Percentiles rank a stretch among this genome's conserved stretches.
Conservation (phyloP, 2,888 invertebrate species). For the Muscina levida region DNA sequence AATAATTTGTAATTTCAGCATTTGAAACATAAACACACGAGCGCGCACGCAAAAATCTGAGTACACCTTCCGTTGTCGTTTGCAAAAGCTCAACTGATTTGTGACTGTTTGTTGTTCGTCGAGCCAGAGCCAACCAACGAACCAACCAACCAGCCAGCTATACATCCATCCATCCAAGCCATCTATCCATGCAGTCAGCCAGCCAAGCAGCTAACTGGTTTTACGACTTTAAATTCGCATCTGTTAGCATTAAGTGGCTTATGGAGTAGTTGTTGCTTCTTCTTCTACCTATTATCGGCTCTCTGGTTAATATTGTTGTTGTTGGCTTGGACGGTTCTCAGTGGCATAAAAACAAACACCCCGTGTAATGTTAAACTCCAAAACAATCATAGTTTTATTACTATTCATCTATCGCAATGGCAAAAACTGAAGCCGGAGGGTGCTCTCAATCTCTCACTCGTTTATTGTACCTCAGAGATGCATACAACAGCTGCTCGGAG, state of each 20-base stretch:
- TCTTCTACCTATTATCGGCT: background rate
- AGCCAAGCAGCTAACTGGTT: conserved; percentile 57
- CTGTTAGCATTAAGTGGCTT: conserved; percentile 53
- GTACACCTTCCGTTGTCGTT: conserved; percentile 73
- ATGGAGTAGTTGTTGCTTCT: background rate
- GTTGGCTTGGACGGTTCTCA: background rate
- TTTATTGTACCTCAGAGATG: no score
- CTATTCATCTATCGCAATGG: background rate
- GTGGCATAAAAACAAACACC: conserved; percentile 22
- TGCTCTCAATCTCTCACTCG: no score
- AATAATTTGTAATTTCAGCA: no score
- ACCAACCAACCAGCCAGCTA: conserved; percentile 44
- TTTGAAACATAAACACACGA: conserved; percentile 45
- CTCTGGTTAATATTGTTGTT: background rate
- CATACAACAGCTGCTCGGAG: background rate
- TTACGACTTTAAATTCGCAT: conserved; percentile 65
- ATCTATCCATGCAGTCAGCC: conserved; percentile 44
- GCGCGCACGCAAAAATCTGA: conserved; percentile 67
- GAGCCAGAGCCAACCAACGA: conserved; percentile 36
- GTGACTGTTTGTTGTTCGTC: conserved; percentile 55
- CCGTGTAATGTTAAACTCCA: conserved; percentile 4
- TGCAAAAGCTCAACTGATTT: conserved; percentile 77
- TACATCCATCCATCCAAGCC: conserved; percentile 29
- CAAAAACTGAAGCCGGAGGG: no score
- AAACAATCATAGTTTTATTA: conserved; percentile 26